Base-by-base conservation (phyloP, 2,797 vertebrate species). In the Gymnocypris eckloni region DNA sequence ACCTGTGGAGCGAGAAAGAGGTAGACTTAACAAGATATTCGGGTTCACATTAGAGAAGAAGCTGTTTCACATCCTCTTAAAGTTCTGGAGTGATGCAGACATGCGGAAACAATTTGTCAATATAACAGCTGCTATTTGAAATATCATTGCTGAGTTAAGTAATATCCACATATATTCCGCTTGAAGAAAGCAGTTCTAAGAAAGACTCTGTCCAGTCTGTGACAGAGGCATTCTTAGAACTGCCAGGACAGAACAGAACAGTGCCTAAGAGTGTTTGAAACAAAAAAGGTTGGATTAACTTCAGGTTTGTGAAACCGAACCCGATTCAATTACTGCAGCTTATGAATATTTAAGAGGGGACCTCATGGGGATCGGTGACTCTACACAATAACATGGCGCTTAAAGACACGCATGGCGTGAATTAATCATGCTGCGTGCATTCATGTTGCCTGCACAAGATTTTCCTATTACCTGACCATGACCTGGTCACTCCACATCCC, bases 401-500 rank as follows among this genome's bases (percentile, higher is more conserved):
- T 85, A 90, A 87, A 93, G 92, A 91, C 90, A 91, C 84, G 89
- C 87, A 90, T 54, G 20, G 83, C 86, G 88, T 95, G 83, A 94
- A 96, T 94, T 92, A 92, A 82, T 93, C 79, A 96, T 93, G 89
- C 85, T 59, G 83, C 88, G 91, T 90, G 89, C 86, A 94, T 96
- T 95, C 94, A 94, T 92, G 86, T 86, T 25, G 59, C 85, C 79
- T 83, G 88, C 86, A 92, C 91, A 95, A 94, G 89, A 94, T 95
- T 96, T 96, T 96, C 95, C 95, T 93, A 88, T 45, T 77, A 88
- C 76, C 86, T 93, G 90, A 91, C 92, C 91, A 16, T 94, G 93
- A 94, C 94, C 94, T 88, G 66, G 61, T 85, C 71, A 93, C 90
- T 89, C 89, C 87, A 86, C 79, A 82, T 77, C 77, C n/a, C 10